Percentiles rank a stretch among this genome's conserved stretches.
Conservation (phyloP, 2,113 vertebrate genomes). For the Callospermophilus lateralis region DNA sequence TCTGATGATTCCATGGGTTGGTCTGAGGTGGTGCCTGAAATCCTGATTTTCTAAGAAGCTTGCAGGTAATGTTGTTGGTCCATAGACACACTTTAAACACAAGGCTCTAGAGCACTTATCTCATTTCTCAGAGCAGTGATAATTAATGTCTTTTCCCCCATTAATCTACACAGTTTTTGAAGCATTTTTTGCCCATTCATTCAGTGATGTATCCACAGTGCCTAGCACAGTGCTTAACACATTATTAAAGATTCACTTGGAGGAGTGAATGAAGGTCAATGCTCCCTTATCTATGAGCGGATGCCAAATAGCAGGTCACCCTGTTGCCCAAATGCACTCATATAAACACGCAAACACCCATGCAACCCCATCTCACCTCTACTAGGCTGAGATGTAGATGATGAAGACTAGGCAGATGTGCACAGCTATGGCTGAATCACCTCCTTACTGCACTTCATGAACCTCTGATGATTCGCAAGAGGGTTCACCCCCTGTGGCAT, state of each 20-base stretch:
- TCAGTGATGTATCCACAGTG: background rate
- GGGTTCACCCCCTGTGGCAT: background rate
- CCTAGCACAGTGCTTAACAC: background rate
- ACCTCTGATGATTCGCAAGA: background rate
- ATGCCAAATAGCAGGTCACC: background rate
- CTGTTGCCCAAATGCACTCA: background rate
- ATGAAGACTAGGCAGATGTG: background rate
- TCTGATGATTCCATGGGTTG: background rate
- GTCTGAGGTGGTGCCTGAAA: background rate
- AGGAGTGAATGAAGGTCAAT: background rate
- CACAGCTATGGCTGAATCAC: background rate
- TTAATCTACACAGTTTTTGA: background rate
- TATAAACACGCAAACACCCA: no score
- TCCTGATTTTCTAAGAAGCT: slow-evolving; percentile 16
- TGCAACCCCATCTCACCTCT: background rate
- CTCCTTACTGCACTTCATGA: background rate
- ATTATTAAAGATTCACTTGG: background rate
- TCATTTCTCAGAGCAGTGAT: background rate
- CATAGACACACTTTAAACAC: background rate
- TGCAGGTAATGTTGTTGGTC: background rate
- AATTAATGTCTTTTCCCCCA: background rate
- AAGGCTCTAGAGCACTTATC: background rate
- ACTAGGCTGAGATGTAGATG: background rate
- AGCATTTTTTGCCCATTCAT: background rate
- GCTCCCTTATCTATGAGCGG: background rate